Base-by-base conservation (phyloP, 2,113 vertebrate species). In the Mus spicilegus region DNA sequence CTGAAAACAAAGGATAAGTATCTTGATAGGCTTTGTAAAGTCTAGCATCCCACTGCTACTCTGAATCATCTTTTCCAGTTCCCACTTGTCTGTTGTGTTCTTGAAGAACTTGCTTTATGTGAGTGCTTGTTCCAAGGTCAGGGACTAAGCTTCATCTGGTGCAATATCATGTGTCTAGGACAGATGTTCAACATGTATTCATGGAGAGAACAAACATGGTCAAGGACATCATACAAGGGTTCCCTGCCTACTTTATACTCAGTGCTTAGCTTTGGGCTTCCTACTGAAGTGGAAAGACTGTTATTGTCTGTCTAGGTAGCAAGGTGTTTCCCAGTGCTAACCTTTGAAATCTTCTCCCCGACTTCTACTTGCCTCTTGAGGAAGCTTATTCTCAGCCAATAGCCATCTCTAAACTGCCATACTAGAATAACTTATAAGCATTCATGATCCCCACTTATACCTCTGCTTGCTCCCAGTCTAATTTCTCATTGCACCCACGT, bases 361-460 rank as follows among this genome's bases (percentile, higher is more conserved):
- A 1, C 54, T 51, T 84, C 77, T n/a, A 49, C 14, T 92, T 42
- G 13, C 20, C 85, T 56, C 72, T 49, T 51, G 33, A 76, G 30
- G 49, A 93, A 94, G 51, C 56, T 51, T 70, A 49, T 39, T 65
- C 54, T 86, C 58, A 88, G 6, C 42, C 5, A 7, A 49, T 7
- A 14, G 3, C 65, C n/a, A 33, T 56, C 73, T 76, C 3, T 51
- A n/a, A 77, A 77, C 30, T 63, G n/a, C 49, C 36, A 28, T 61
- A 51, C n/a, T 46, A 17, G 1, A 13, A 33, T 36, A 36, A 5
- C 14, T 69, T 89, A 24, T 36, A 46, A n/a, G 14, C 14, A 76
- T 1, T 30, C 30, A 3, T 0, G 1, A 6, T 22, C n/a, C 10
- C 51, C 11, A 4, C 20, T 26, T 7, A 7, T 51, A 26, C 63